Base-by-base conservation (phyloP, 2,888 invertebrate genomes). In the Amphipoea oculea region DNA sequence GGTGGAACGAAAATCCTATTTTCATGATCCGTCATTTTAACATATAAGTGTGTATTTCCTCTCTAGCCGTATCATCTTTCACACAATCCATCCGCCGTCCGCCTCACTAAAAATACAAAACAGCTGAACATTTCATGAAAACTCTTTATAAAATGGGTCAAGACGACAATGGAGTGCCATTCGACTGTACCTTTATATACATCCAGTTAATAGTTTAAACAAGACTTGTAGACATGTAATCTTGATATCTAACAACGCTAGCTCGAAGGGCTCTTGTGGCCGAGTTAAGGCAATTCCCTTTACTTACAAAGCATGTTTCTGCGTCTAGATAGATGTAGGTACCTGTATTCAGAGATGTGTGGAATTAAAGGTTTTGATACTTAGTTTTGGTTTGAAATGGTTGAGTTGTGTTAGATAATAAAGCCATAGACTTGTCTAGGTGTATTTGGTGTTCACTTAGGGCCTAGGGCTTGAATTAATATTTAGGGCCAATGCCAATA, bases 201-300 rank as follows among this genome's bases (percentile, higher is more conserved):
- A 83, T 68, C 90, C 91, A 92, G 92, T 93, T 94, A 94, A 94
- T 93, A 94, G 93, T 95, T 95, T 92, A 93, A 93, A 93, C 93
- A 93, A 92, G 92, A 90, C 90, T 90, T 92, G 92, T 88, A 87
- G 87, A 92, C 91, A 94, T 94, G 93, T 95, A 94, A 95, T 94
- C 94, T 95, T 94, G 95, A 95, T 95, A 95, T 93, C 93, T 93
- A 95, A 95, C 94, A 94, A 94, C 92, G 93, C 93, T 93, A 92
- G 88, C 88, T 90, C 89, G 92, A 94, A 94, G 94, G 94, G 94
- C 91, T 91, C 93, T 93, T 87, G 76, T 87, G 86, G 87, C 88
- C 76, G 94, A 95, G 94, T 96, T 95, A 91, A 91, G 93, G 92
- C 94, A 94, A 95, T 95, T 94, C 93, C 91, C 94, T 94, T 94